These are phyloP conservation scores for Leptobrachium ailaonicum DNA, from an alignment of 2,113 vertebrate species.

Conservation along the genomic window DNA sequence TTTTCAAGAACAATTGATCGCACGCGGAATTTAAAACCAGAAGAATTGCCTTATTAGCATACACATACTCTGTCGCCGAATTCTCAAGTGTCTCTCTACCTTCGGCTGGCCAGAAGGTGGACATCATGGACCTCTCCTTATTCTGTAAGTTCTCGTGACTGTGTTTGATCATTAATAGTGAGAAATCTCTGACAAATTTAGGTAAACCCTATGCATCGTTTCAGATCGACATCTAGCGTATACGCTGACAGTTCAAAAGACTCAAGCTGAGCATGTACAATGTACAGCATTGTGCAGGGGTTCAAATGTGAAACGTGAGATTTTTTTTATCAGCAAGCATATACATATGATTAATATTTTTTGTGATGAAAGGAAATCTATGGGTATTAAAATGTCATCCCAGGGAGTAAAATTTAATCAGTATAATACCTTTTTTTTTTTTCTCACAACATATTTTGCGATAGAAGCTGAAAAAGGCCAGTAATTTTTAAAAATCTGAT, in stretches of 20 bases:
- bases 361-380: conserved; percentile 3
- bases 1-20: neutral
- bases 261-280: neutral
- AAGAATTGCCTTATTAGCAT: neutral
- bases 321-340: conserved; percentile 5
- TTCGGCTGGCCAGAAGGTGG: conserved; percentile 21
- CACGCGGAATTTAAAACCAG: conserved; percentile 11
- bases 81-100: neutral
- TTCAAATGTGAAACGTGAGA: conserved; percentile 22
- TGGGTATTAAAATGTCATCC: conserved; percentile 20
- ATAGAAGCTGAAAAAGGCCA: too few relatives aligned
- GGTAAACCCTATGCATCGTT: conserved; percentile 10
- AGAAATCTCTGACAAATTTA: conserved; percentile 17
- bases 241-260: neutral
- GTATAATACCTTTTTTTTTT: too few relatives aligned
- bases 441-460: too few relatives aligned
- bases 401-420: neutral
- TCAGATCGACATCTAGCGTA: conserved; percentile 31
- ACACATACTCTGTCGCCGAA: neutral
- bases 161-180: conserved; percentile 15
- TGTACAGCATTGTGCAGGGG: conserved; percentile 10
- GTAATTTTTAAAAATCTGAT: too few relatives aligned
- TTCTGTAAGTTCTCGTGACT: conserved; percentile 32
- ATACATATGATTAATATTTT: conserved; percentile 8
- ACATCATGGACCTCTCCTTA: conserved; percentile 22